Base-by-base conservation (phyloP, 2,797 vertebrate species). In the Kryptopterus vitreolus region DNA sequence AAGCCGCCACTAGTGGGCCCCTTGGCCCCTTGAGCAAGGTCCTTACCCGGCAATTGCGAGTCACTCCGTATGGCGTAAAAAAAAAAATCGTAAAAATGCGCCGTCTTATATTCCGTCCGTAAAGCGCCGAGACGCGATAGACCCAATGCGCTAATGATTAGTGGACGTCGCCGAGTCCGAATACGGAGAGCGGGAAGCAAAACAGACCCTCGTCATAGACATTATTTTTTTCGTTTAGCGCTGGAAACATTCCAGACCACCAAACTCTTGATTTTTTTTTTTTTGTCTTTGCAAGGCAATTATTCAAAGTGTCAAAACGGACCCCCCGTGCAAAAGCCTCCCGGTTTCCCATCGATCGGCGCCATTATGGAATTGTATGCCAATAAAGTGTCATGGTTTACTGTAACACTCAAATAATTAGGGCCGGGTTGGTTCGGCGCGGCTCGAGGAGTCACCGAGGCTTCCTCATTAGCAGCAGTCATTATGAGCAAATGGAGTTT, bases 341-440 rank as follows among this genome's bases (percentile, higher is more conserved):
- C 88, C 89, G 87, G 83, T 85, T 86, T 77, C 74, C 74, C 89
- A 92, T 93, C 89, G 90, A 94, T 92, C 86, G 35, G 86, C 46
- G 65, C 89, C 89, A 92, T 93, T 91, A 91, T 92, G 91, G 88
- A 91, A 92, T 92, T 90, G 89, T 85, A 90, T 89, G 88, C 89
- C 90, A 91, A 92, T 92, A 92, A 92, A 91, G 86, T 90, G 92
- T 89, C 90, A 88, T 90, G 90, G 90, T 90, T 91, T 92, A 92
- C 91, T 89, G 91, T 92, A 93, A 91, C 91, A 90, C 89, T 91
- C 91, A 90, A 93, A 92, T 92, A 90, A 93, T 92, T 92, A 90
- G 85, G 88, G n/a, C n/a, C 86, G 83, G 81, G 84, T 85, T 90
- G 79, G 59, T 24, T 85, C 89, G 87, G 90, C 80, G 22, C 89